These are phyloP conservation scores for Polymixis lichenea DNA, from an alignment of 2,888 invertebrate genomes.

Conservation along the genomic window DNA sequence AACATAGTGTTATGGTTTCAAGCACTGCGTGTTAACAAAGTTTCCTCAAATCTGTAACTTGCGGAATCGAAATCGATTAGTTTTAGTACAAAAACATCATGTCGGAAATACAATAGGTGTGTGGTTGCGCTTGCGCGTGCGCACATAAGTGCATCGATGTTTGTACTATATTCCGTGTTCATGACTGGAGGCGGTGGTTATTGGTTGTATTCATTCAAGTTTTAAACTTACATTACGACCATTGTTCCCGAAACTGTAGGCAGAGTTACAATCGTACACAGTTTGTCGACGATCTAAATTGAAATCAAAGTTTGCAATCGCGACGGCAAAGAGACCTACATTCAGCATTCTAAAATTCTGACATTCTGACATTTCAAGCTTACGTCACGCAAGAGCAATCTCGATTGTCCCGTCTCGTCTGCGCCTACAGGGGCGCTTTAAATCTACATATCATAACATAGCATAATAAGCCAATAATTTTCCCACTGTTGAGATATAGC, in stretches of 20 bases:
- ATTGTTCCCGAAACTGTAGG: no score
- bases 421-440: background rate
- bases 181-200: background rate
- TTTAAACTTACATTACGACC: background rate
- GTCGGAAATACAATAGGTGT: slow-evolving; percentile 37
- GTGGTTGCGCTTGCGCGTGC: slow-evolving; percentile 27
- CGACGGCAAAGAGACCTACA: background rate
- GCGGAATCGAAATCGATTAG: slow-evolving; percentile 36
- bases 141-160: slow-evolving; percentile 24
- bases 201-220: background rate
- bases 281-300: background rate
- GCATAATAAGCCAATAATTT: no score
- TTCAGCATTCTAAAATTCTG: background rate
- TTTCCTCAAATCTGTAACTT: slow-evolving; percentile 39
- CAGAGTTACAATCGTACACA: background rate
- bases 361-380: background rate
- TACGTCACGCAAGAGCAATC: background rate
- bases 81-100: slow-evolving; percentile 36
- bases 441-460: background rate
- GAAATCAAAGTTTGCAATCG: background rate
- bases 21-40: background rate
- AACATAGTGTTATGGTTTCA: background rate
- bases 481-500: no score
- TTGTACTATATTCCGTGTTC: slow-evolving; percentile 21
- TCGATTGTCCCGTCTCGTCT: background rate